Evolutionary conservation across 2,797 vertebrate species (phyloP), one percentile per base, ranked within the genome.

Genomic region (Pangasius mekongensis): DNA sequence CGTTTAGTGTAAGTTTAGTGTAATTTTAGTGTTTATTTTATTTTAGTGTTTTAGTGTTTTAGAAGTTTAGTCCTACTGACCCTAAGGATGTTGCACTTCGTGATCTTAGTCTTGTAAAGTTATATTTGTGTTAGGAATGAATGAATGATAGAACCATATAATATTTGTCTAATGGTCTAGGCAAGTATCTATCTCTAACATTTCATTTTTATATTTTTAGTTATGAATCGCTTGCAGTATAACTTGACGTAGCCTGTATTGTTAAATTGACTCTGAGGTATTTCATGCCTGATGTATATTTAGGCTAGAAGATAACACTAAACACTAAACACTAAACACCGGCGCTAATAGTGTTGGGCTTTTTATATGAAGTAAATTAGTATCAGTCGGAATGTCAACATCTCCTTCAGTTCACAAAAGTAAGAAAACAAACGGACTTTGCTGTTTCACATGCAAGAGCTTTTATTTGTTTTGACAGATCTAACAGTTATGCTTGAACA

Each of bases 391-490:
- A 24, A n/a, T 67, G 18, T 84, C 47, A 84, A 24, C 64, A 69
- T 84, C 10, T 80, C 52, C 49, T 67, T 52, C 62, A 13, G n/a
- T 86, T 66, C 43, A 43, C 27, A 60, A 60, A 30, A 83, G 67
- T 60, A 49, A 27, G 36, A 62, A 87, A 83, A 87, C 56, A 87
- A 74, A 74, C 54, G 13, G 3, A 36, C 54, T 47, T 39, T 62
- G 39, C 30, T 49, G 27, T 83, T 74, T 62, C 10, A 39, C 30
- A 69, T 80, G 60, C 64, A 71, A 88, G 36, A 89, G 90, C 89
- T 94, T 92, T 85, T 86, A 89, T 91, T 91, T 91, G 89, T 93
- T 95, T 93, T 92, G 87, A 89, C 89, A 91, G 93, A 90, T 91
- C 86, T 94, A 93, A 94, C 93, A 92, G 90, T 91, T 89, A 82